Evolutionary conservation across 2,113 vertebrate species (phyloP), one percentile per base, ranked within the genome.

Genomic region (Labeo rohita): DNA sequence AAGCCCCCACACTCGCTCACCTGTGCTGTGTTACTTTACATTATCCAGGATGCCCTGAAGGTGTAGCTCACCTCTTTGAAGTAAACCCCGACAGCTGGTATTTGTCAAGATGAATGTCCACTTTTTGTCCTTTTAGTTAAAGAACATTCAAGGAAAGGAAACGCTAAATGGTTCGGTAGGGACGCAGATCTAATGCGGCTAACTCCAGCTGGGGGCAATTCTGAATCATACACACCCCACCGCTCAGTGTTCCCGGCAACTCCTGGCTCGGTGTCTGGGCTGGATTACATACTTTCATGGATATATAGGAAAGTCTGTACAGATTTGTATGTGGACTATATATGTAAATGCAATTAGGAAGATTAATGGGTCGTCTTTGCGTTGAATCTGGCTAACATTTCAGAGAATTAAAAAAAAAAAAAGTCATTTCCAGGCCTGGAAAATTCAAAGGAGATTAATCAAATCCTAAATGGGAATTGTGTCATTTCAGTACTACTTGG

Each of bases 61-160:
- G 90, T 86, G 87, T 88, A n/a, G 86, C 90, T 21, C 10, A 56
- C 45, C 78, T 73, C 90, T 94, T 92, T 90, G 88, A 92, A 92
- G 90, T 91, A 85, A 92, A 85, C 80, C 52, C 86, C 54, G 66
- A 82, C 93, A 95, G 92, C 92, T 93, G 93, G 88, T 88, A 91
- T 92, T 92, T 92, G 91, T 94, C 91, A 93, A 90, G 90, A 91
- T 88, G 78, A 90, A 92, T 76, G 80, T 86, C 85, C 50, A 21
- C 79, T 86, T 85, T 89, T 84, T 88, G 84, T 89, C 80, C 83
- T 85, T 86, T 23, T 45, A 86, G 86, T 87, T 85, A 85, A 85
- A 0, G 78, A 89, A 85, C 89, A 89, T 90, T 90, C 88, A 87
- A 90, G 84, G 91, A 91, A 89, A 73, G 85, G 59, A 89, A 92